Evolutionary conservation across 2,113 vertebrate species (phyloP).

Genomic region (Pimephales promelas): DNA sequence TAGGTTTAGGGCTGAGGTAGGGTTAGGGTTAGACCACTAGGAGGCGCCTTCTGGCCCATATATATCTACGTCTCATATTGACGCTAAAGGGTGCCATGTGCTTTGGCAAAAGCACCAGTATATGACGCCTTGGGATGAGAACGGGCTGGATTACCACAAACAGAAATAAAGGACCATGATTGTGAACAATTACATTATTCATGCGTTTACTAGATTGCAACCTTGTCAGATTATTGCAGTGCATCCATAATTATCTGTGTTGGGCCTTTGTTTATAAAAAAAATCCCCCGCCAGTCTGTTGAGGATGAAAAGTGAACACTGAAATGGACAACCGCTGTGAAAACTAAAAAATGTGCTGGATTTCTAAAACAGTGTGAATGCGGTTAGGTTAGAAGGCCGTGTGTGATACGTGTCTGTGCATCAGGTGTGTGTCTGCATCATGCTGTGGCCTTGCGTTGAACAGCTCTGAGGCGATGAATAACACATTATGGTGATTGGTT

Average conservation of each 20-base stretch:
- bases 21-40: too few relatives aligned
- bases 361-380: not conserved
- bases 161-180: not conserved
- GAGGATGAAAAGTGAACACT: not conserved
- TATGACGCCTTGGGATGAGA: too few relatives aligned
- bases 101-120: too few relatives aligned
- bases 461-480: conserved; percentile 54
- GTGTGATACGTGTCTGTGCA: not conserved
- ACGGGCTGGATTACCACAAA: too few relatives aligned
- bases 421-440: conserved; percentile 21
- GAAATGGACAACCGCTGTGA: conserved; percentile 6
- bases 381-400: not conserved
- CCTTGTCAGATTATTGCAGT: not conserved
- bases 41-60: too few relatives aligned
- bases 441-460: not conserved
- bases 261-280: conserved; percentile 1
- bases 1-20: too few relatives aligned
- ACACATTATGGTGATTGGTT: conserved; percentile 52
- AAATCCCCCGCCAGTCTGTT: not conserved
- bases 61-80: too few relatives aligned
- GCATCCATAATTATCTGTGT: not conserved
- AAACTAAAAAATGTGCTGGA: conserved; percentile 7
- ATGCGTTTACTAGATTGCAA: conserved; percentile 6
- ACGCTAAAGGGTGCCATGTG: too few relatives aligned
- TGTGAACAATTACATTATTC: not conserved